Base-by-base conservation (phyloP, 2,888 invertebrate species). In the Phania funesta region DNA sequence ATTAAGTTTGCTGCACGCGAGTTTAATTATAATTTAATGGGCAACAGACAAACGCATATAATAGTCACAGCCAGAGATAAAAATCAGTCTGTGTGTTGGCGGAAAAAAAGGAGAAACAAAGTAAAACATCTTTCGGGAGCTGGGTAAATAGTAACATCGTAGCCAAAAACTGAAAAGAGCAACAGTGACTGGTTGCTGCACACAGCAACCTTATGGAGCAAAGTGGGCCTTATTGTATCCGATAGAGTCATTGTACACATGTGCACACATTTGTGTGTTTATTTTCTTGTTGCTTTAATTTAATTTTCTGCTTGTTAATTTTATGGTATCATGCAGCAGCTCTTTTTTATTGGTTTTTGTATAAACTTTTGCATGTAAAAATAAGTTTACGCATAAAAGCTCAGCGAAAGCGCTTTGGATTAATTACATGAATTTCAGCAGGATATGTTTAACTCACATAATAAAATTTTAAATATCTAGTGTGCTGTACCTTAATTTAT, bases 1-100 rank as follows among this genome's bases (percentile, higher is more conserved):
- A 88, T 89, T 88, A 87, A 87, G 83, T 87, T 84, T 85, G 86
- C 86, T 85, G 86, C 86, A 88, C 85, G 87, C 86, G 86, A 86
- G 84, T 85, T 88, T 88, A 87, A 89, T 89, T 88, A 88, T 86
- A 87, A 86, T 87, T 87, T 87, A 85, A 86, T 87, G 84, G 84
- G 84, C 35, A 77, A 76, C 38, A 56, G 52, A 65, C 65, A 52
- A 52, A 56, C 65, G 29, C 56, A 56, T 52, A 44, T 29, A 67
- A n/a, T 26, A 75, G 56, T 56, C 65, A 56, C 65, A 58, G 56
- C 24, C 48, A 20, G 48, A 75, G 46, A 65, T 44, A 18, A 46
- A 35, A 48, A 46, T 44, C 50, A 32, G 65, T 46, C 64, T 65
- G 16, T 29, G 16, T 24, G 29, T 29, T 50, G 52, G 18, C n/a